A percentile compares a stretch with the other conserved stretches of the same genome.
These are phyloP conservation scores for Syrrhaptes paradoxus DNA, from an alignment of 2,113 vertebrate species.

Conservation along the genomic window DNA sequence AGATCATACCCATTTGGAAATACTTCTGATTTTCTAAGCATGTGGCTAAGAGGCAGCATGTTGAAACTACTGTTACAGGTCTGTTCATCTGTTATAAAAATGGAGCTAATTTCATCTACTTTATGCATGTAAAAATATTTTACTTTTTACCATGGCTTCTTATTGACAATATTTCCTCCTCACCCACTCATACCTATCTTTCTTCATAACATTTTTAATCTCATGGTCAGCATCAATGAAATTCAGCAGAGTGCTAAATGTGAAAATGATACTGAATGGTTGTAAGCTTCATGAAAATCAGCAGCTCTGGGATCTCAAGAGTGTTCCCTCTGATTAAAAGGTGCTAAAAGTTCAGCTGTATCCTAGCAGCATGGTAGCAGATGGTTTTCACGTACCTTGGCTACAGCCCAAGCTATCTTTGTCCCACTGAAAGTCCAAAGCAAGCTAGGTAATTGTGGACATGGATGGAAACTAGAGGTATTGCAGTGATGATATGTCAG, in stretches of 20 bases:
- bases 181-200: not conserved
- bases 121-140: not conserved
- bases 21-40: not conserved
- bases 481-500: not conserved
- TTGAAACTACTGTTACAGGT: not conserved
- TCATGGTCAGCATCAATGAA: not conserved
- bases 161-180: not conserved
- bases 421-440: not conserved
- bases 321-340: not conserved
- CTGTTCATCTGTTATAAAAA: not conserved
- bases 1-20: not conserved
- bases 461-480: not conserved
- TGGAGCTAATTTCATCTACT: not conserved
- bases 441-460: not conserved
- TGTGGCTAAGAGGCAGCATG: not conserved
- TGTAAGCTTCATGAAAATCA: not conserved
- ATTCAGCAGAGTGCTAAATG: not conserved
- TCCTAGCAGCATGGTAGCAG: not conserved
- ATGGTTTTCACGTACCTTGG: not conserved
- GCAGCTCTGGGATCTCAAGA: not conserved
- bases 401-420: not conserved
- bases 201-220: not conserved
- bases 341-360: not conserved
- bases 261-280: not conserved
- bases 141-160: not conserved